These are phyloP conservation scores for Fragariocoptes setiger DNA, from an alignment of 1,140 invertebrate species.

Conservation along the genomic window DNA sequence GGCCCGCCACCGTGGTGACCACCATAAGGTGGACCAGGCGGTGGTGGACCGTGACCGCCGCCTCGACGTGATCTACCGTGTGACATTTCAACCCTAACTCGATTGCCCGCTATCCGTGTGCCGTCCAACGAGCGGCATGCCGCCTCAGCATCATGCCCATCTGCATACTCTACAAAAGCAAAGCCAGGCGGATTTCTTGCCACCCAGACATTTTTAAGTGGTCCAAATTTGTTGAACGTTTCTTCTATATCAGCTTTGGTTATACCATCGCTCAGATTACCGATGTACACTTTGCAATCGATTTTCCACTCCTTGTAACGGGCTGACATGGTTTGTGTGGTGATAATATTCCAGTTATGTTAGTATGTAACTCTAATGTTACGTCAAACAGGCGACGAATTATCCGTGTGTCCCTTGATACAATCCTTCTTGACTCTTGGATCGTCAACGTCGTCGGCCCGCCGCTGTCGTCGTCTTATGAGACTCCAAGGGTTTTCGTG, in stretches of 20 bases:
- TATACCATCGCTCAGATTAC: slow-evolving; percentile 62
- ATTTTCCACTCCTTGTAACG: slow-evolving; percentile 16
- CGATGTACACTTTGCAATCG: slow-evolving; percentile 94
- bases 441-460: no score
- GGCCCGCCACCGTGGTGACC: slow-evolving; percentile 1
- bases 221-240: slow-evolving; percentile 73
- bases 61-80: slow-evolving; percentile 42
- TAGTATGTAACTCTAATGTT: no score
- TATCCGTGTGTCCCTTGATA: no score
- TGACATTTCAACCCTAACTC: slow-evolving; percentile 56
- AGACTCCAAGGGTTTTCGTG: no score
- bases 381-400: no score
- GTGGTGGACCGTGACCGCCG: slow-evolving; percentile 21
- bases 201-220: slow-evolving; percentile 83
- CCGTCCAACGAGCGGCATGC: slow-evolving; percentile 41
- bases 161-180: slow-evolving; percentile 85
- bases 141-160: slow-evolving; percentile 67
- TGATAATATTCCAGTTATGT: no score
- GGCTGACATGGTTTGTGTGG: no score
- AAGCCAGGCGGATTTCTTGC: slow-evolving; percentile 66
- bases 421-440: no score
- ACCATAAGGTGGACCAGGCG: no score
- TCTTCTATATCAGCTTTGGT: slow-evolving; percentile 68
- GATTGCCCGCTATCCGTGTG: slow-evolving; percentile 37
- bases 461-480: no score